These are phyloP conservation scores for Erinaceus europaeus DNA, from an alignment of 2,113 vertebrate genomes.

Conservation along the genomic window DNA sequence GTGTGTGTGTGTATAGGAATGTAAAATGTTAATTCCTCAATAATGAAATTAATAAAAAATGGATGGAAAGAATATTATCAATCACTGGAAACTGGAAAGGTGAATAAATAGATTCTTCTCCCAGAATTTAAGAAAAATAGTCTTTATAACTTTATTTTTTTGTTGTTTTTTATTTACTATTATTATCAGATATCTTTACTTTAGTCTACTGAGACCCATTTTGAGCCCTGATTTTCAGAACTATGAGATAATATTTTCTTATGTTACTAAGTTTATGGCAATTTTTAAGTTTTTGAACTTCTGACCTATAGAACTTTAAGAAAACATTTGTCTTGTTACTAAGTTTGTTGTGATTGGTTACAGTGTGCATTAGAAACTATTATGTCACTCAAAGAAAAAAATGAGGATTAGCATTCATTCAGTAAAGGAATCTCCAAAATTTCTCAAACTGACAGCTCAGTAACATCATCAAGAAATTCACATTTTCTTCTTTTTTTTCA, in stretches of 20 bases:
- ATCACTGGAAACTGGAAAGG: too few relatives aligned
- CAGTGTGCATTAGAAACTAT: not conserved
- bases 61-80: too few relatives aligned
- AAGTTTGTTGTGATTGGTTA: not conserved
- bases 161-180: too few relatives aligned
- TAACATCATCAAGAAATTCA: not conserved
- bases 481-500: not conserved
- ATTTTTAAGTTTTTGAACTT: too few relatives aligned
- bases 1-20: too few relatives aligned
- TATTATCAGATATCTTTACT: not conserved
- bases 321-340: not conserved
- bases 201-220: not conserved
- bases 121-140: too few relatives aligned
- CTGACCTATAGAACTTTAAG: not conserved
- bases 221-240: not conserved
- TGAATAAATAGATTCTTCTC: too few relatives aligned
- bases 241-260: not conserved
- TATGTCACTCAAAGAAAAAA: not conserved
- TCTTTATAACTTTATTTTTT: too few relatives aligned
- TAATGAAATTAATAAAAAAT: too few relatives aligned
- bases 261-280: not conserved
- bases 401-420: too few relatives aligned
- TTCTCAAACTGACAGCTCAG: not conserved
- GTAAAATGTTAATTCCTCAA: too few relatives aligned
- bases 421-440: not conserved